Evolutionary conservation across 2,888 invertebrate species (phyloP), one percentile per base, ranked within the genome.

Genomic region (Andricus quercusramuli): DNA sequence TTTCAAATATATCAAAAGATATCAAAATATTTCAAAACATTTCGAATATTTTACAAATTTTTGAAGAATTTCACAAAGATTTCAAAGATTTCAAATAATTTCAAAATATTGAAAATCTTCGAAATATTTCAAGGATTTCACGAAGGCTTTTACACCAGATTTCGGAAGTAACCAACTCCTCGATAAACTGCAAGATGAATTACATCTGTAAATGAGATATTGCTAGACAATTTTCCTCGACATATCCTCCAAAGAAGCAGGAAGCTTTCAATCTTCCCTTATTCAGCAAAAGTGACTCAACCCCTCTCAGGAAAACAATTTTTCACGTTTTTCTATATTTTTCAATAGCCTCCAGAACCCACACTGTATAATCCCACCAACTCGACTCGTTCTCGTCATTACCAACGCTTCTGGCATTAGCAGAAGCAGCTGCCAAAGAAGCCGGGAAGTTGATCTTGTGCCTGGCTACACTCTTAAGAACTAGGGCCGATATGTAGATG

Each of bases 391-490:
- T 81, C 41, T 74, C n/a, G n/a, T 78, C 25, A 80, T 83, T 29
- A 25, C 25, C 83, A 25, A 77, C 65, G 44, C 80, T 32, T 25
- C 84, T 81, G n/a, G 79, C 82, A 59, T 80, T 81, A 6, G 78
- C 89, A 0, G 47, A 47, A 47, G 85, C 89, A 1, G 89, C 89
- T 4, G 91, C 91, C 15, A 92, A 82, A 64, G 88, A 88, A 1
- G 86, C 81, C 0, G 93, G 94, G 25, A 93, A 93, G 78, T 91
- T 91, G 65, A 96, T 95, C 92, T 96, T 96, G 90, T 96, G 96
- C 82, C 96, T 94, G 56, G 96, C 94, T 56, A 96, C 94, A 5
- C 96, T 96, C 90, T 96, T 96, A 44, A 96, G 93, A 81, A 96
- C 95, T 41, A 96, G 93, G 25, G 96, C 95, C 3, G 95, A 95